These are phyloP conservation scores for Dilophus febrilis DNA, from an alignment of 2,888 invertebrate species.

Conservation along the genomic window DNA sequence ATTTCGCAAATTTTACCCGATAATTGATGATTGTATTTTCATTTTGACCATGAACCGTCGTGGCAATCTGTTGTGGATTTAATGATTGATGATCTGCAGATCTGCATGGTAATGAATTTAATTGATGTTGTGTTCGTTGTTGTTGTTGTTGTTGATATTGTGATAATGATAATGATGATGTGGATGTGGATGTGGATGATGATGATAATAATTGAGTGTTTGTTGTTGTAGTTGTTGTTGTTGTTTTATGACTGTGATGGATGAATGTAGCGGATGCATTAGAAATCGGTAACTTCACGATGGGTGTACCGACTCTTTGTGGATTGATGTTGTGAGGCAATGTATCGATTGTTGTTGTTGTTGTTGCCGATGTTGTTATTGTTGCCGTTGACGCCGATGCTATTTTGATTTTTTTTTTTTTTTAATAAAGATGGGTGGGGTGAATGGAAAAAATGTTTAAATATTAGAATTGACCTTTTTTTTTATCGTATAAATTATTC, in stretches of 20 bases:
- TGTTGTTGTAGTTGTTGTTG: constrained; percentile 8
- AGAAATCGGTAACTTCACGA: constrained; percentile 37
- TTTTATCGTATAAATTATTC: neutral
- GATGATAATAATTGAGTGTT: constrained; percentile 1
- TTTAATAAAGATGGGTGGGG: neutral
- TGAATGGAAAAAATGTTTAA: neutral
- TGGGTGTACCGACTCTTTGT: constrained; percentile 35
- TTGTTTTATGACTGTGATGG: constrained; percentile 6
- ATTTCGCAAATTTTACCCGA: too few relatives aligned
- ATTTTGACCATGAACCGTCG: too few relatives aligned
- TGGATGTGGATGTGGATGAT: neutral
- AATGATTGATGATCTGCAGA: neutral
- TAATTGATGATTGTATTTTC: too few relatives aligned
- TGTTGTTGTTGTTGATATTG: neutral
- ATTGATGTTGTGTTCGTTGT: neutral
- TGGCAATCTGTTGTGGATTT: too few relatives aligned
- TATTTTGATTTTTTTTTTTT: neutral
- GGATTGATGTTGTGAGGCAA: constrained; percentile 18
- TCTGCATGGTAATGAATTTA: neutral
- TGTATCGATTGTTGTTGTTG: constrained; percentile 27
- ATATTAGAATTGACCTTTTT: neutral
- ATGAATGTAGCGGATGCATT: constrained; percentile 18
- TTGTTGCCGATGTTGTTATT: too few relatives aligned
- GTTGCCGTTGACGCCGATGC: neutral
- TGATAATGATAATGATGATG: neutral